Evolutionary conservation across 2,113 vertebrate genomes (phyloP).

Genomic region (Hippocampus barbouri): DNA sequence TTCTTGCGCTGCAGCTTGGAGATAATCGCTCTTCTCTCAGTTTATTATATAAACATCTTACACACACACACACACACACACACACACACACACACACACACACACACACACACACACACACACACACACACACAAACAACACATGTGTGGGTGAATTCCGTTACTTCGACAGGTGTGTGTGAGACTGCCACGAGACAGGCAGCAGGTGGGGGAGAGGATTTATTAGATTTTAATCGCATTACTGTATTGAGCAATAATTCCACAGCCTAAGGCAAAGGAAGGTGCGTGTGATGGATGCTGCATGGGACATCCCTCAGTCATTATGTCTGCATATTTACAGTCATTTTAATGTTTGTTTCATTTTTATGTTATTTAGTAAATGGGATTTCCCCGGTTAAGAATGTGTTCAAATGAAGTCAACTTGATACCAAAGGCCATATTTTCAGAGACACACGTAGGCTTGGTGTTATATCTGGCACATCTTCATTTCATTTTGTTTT

Average conservation of each 20-base stretch:
- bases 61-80: background rate
- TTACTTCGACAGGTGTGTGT: conserved; percentile 65
- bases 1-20: conserved; percentile 18
- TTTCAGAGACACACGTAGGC: too few species aligned
- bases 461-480: too few species aligned
- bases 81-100: conserved; percentile 7
- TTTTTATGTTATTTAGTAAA: background rate
- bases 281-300: conserved; percentile 39
- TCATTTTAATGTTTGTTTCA: background rate
- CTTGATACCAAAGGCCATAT: background rate
- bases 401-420: background rate
- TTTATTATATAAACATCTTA: conserved; percentile 62
- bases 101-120: conserved; percentile 5
- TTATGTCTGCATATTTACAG: too few species aligned
- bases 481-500: too few species aligned
- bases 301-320: background rate
- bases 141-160: conserved; percentile 39
- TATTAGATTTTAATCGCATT: conserved; percentile 72
- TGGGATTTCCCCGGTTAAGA: background rate
- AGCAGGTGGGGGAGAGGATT: conserved; percentile 70
- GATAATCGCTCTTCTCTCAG: conserved; percentile 40
- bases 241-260: conserved; percentile 70
- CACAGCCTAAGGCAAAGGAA: conserved; percentile 46
- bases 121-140: conserved; percentile 5
- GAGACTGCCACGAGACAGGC: conserved; percentile 64